Conservation (phyloP, 2,888 invertebrate genomes). For the Amblyjoppa proteus region DNA sequence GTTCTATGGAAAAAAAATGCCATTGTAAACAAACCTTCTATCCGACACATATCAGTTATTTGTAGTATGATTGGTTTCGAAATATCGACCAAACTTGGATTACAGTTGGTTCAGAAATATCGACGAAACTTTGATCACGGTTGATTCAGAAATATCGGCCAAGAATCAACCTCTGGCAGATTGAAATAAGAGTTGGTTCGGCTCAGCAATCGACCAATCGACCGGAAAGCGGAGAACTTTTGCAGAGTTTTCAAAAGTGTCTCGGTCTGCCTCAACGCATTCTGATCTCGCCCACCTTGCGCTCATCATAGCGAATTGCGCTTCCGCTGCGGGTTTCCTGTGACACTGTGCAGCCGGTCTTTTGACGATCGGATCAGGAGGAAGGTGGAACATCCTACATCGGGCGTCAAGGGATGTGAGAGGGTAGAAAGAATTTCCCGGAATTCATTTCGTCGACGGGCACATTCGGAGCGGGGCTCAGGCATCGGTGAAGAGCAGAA, state of each 20-base stretch:
- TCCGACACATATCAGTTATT: too few relatives aligned
- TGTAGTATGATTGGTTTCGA: too few relatives aligned
- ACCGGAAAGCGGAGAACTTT: too few relatives aligned
- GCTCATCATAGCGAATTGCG: conserved; percentile 27
- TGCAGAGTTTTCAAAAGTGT: neutral
- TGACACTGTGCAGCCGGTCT: conserved; percentile 9
- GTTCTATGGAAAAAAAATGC: too few relatives aligned
- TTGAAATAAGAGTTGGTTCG: too few relatives aligned
- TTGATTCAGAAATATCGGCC: too few relatives aligned
- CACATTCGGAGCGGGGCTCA: conserved; percentile 51
- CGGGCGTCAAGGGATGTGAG: conserved; percentile 7
- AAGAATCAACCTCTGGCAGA: too few relatives aligned
- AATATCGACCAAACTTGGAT: too few relatives aligned
- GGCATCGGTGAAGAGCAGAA: conserved; percentile 48
- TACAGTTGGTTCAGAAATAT: too few relatives aligned
- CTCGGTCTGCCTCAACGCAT: neutral
- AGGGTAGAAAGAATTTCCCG: conserved; percentile 48
- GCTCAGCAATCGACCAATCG: too few relatives aligned
- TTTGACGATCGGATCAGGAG: conserved; percentile 38
- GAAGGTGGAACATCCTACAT: neutral
- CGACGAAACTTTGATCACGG: too few relatives aligned
- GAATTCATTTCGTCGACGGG: conserved; percentile 54
- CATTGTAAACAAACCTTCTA: too few relatives aligned
- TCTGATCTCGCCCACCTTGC: neutral
- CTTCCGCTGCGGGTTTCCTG: conserved; percentile 9